These are phyloP conservation scores for Allygus modestus DNA, from an alignment of 2,888 invertebrate genomes.

Conservation along the genomic window DNA sequence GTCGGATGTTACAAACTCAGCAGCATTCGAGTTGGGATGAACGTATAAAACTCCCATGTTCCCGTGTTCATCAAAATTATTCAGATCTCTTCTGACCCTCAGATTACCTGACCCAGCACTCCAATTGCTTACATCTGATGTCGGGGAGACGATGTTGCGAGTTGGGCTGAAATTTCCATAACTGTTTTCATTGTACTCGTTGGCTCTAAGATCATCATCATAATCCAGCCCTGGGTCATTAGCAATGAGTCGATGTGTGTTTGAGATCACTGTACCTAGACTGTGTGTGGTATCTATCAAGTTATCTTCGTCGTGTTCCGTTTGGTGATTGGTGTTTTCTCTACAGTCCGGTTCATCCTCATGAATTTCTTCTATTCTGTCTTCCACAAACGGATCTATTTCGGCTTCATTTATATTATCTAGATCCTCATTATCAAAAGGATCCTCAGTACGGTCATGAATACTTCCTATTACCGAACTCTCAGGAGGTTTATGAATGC, in stretches of 20 bases:
- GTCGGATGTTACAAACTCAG: slow-evolving; percentile 43
- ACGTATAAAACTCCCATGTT: slow-evolving; percentile 25
- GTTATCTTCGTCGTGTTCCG: slow-evolving; percentile 27
- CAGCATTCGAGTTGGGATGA: slow-evolving; percentile 39
- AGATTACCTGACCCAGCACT: slow-evolving; percentile 46
- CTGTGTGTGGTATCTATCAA: slow-evolving; percentile 50
- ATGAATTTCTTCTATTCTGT: slow-evolving; percentile 33
- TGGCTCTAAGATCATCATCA: slow-evolving; percentile 46
- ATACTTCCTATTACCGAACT: not conserved
- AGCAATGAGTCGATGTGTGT: slow-evolving; percentile 63
- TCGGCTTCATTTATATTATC: slow-evolving; percentile 52
- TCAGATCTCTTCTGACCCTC: slow-evolving; percentile 57
- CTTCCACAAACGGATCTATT: slow-evolving; percentile 44
- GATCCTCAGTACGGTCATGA: slow-evolving; percentile 57
- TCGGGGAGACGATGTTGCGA: slow-evolving; percentile 45
- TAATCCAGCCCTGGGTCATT: slow-evolving; percentile 59
- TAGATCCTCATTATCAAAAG: slow-evolving; percentile 60
- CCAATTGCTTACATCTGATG: slow-evolving; percentile 57
- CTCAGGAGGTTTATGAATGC: not conserved
- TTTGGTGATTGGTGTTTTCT: slow-evolving; percentile 1
- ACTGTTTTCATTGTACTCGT: slow-evolving; percentile 39
- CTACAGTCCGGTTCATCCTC: slow-evolving; percentile 12
- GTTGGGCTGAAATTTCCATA: slow-evolving; percentile 47
- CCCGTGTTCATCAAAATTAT: slow-evolving; percentile 41
- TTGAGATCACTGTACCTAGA: slow-evolving; percentile 64